Percentiles rank a stretch among this genome's conserved stretches.
phyloP scores from a whole-genome alignment of 2,113 vertebrate genomes.

The Ameiurus melas region DNA sequence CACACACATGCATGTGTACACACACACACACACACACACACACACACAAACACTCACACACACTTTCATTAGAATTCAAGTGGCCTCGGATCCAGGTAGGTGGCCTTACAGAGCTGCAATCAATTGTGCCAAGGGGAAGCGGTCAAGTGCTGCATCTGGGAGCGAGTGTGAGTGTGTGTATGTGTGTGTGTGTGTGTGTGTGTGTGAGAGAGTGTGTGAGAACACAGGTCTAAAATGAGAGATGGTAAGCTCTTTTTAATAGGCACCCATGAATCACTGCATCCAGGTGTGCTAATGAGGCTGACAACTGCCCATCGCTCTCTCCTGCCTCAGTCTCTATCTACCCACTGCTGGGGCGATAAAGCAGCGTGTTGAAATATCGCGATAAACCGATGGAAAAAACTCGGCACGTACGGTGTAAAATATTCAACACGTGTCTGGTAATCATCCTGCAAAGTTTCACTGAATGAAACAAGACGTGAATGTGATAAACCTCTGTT shows the following conservation, averaged over 20 bases:
- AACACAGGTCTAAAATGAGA: conserved; percentile 17
- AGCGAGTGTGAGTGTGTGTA: conserved; percentile 5
- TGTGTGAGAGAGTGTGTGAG: not conserved
- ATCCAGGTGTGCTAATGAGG: conserved; percentile 11
- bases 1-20: conserved; percentile 24
- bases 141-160: not conserved
- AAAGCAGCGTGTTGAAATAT: not conserved
- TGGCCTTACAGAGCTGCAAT: conserved; percentile 39
- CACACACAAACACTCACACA: conserved; percentile 27
- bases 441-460: not conserved
- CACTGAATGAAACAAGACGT: not conserved
- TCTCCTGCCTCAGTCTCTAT: not conserved
- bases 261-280: conserved; percentile 9
- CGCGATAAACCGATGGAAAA: not conserved
- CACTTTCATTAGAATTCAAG: conserved; percentile 42
- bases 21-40: conserved; percentile 41
- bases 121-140: conserved; percentile 18
- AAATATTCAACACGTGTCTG: not conserved
- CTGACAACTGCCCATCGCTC: conserved; percentile 9
- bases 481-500: not conserved
- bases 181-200: conserved; percentile 15
- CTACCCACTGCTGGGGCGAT: not conserved
- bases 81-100: conserved; percentile 15
- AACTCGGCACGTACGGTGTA: not conserved
- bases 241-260: conserved; percentile 27